These are phyloP conservation scores for Poecile atricapillus DNA, from an alignment of 2,113 vertebrate species.

Conservation along the genomic window DNA sequence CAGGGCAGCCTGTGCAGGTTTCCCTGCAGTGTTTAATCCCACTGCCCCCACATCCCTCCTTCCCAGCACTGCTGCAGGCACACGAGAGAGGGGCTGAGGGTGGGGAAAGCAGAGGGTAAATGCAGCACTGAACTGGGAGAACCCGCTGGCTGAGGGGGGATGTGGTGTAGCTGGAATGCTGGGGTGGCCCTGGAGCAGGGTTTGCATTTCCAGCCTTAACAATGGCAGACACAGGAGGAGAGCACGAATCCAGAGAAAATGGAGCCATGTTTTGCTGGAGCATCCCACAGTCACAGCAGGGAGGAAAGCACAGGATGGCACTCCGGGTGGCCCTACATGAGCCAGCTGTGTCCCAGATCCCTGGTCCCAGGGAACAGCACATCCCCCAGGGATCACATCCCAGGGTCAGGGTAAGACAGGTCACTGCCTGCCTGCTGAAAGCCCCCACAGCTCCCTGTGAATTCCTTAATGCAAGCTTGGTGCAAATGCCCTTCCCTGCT, in stretches of 20 bases:
- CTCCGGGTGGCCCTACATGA: fast-evolving
- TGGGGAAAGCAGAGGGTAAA: neutral
- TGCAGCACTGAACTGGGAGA: fast-evolving
- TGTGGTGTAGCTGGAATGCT: neutral
- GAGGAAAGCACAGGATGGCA: neutral
- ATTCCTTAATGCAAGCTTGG: neutral
- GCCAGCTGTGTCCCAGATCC: neutral
- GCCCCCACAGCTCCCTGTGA: neutral
- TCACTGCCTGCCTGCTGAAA: neutral
- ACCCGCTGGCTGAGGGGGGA: fast-evolving
- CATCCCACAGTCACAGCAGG: neutral
- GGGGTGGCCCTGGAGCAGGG: fast-evolving
- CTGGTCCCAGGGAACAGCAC: neutral
- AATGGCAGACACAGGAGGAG: fast-evolving
- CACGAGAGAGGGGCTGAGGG: neutral
- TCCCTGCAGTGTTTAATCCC: neutral
- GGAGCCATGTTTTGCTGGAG: neutral
- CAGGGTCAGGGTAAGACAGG: neutral
- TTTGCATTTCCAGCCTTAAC: neutral
- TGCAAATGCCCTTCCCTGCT: neutral
- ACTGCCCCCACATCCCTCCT: neutral
- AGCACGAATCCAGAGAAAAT: fast-evolving
- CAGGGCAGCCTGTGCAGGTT: neutral
- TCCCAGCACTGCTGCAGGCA: fast-evolving
- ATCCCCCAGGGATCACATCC: neutral